Percentiles rank a stretch among this genome's conserved stretches.
These are phyloP conservation scores for Drosophila busckii DNA, from an alignment of 1,140 invertebrate species.

Conservation along the genomic window DNA sequence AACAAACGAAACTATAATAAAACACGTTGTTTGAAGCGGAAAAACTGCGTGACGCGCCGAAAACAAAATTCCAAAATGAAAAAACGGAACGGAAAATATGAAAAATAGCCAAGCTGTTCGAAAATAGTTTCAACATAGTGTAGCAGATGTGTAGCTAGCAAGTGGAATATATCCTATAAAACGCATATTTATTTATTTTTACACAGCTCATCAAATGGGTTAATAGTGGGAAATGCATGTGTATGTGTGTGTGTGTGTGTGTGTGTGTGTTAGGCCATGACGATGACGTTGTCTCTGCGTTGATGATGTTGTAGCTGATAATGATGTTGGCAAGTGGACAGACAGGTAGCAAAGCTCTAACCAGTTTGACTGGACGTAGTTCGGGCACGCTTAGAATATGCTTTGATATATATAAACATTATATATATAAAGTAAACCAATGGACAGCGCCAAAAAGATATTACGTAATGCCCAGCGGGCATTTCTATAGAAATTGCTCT, in stretches of 20 bases:
- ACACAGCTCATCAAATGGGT: conserved; percentile 63
- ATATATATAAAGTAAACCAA: not conserved
- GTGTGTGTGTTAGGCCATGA: conserved; percentile 18
- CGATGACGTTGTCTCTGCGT: conserved; percentile 10
- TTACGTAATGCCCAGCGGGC: conserved; percentile 30
- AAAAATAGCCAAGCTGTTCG: conserved; percentile 24
- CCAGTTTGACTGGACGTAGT: conserved; percentile 35
- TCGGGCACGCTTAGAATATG: conserved; percentile 33
- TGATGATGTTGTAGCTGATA: conserved; percentile 4
- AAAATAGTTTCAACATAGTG: conserved; percentile 34
- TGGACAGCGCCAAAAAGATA: not conserved
- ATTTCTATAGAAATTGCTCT: no score
- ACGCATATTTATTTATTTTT: conserved; percentile 62
- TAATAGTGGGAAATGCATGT: conserved; percentile 63
- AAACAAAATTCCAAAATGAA: no score
- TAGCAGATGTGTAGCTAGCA: conserved; percentile 6
- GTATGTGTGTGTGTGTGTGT: not conserved
- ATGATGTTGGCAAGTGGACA: conserved; percentile 18
- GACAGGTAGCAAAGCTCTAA: conserved; percentile 30
- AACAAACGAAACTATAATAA: conserved; percentile 40
- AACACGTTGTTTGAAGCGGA: conserved; percentile 14
- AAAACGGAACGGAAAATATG: no score
- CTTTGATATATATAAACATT: not conserved
- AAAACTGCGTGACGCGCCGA: conserved; percentile 32
- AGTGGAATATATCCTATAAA: conserved; percentile 25